phyloP scores from a whole-genome alignment of 2,113 vertebrate genomes.

The Carassius auratus region DNA sequence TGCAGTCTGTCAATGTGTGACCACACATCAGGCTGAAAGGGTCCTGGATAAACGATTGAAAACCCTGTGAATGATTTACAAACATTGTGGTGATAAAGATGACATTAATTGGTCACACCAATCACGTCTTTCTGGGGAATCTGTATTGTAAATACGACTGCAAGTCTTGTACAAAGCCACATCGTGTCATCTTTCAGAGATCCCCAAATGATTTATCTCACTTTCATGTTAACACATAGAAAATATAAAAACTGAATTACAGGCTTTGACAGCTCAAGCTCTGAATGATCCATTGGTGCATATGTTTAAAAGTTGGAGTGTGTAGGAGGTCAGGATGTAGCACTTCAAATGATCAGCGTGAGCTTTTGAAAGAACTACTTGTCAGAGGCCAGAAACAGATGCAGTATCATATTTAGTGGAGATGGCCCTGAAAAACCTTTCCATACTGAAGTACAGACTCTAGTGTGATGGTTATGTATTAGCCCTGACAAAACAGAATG shows the following conservation, averaged over 20 bases:
- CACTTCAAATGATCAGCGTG: slow-evolving; percentile 10
- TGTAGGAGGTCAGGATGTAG: slow-evolving; percentile 22
- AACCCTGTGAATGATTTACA: background rate
- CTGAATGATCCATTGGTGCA: background rate
- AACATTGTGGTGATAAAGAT: background rate
- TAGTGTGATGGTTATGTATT: slow-evolving; percentile 4
- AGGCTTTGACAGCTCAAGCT: background rate
- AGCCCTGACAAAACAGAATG: background rate
- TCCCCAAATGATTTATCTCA: background rate
- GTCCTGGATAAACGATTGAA: background rate
- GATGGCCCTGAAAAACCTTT: background rate
- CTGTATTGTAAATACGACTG: background rate
- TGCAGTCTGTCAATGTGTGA: no score
- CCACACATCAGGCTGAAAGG: background rate
- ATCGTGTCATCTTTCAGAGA: background rate
- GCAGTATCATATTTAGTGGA: slow-evolving; percentile 13
- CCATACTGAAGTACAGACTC: background rate
- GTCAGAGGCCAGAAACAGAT: slow-evolving; percentile 6
- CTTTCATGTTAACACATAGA: slow-evolving; percentile 9
- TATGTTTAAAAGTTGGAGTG: slow-evolving; percentile 1
- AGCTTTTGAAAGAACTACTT: background rate
- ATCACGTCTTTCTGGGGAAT: background rate
- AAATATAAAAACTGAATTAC: slow-evolving; percentile 20
- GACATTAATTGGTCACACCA: background rate
- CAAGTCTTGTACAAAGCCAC: background rate